phyloP scores from a whole-genome alignment of 2,888 invertebrate species.

The Phlogophora meticulosa region DNA sequence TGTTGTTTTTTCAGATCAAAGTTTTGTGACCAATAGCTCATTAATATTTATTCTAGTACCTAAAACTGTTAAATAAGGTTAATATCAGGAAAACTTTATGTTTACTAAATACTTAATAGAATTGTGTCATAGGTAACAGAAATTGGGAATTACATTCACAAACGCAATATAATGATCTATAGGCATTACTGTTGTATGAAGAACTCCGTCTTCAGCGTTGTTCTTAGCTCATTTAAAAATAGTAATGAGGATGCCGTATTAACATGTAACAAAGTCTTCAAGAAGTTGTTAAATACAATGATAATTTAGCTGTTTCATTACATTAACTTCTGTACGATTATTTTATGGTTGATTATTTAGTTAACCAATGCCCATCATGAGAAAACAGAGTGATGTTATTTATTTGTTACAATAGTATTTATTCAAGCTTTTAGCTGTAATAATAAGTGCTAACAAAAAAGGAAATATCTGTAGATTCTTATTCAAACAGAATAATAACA shows the following conservation, averaged over 20 bases:
- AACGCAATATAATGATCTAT: neutral
- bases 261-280: neutral
- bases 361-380: neutral
- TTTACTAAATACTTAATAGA: neutral
- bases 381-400: constrained; percentile 5
- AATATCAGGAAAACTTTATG: neutral
- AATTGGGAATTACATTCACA: constrained; percentile 21
- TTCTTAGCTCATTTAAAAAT: neutral
- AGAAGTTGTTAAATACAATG: neutral
- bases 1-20: accelerated
- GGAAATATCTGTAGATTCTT: constrained; percentile 22
- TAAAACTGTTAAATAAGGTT: neutral
- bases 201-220: neutral
- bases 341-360: neutral
- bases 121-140: neutral
- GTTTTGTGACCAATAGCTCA: neutral
- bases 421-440: constrained; percentile 7
- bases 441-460: constrained; percentile 20
- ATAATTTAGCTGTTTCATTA: neutral
- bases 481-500: constrained; percentile 26
- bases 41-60: too few species aligned
- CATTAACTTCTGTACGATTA: constrained; percentile 14
- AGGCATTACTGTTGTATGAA: neutral
- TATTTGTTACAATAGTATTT: constrained; percentile 10
- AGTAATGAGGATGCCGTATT: neutral